These are phyloP conservation scores for Atrina japonica DNA, from an alignment of 2,888 invertebrate genomes.

Conservation along the genomic window DNA sequence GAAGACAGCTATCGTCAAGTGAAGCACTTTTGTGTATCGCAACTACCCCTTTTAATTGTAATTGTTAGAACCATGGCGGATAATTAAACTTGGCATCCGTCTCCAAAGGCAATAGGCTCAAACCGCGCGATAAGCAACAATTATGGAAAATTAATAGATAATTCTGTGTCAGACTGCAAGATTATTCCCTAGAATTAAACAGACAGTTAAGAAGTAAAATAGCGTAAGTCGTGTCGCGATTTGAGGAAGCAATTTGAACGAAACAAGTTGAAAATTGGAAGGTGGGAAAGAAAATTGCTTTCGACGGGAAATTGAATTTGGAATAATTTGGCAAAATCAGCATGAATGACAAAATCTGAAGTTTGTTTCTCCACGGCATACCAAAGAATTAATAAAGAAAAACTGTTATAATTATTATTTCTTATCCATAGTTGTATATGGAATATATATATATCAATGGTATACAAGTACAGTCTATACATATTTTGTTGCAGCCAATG, in stretches of 20 bases:
- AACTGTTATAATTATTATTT: no score
- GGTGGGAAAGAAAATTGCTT: slow-evolving; percentile 1
- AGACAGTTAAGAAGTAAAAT: slow-evolving; percentile 4
- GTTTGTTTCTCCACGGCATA: no score
- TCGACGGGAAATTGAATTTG: slow-evolving; percentile 33
- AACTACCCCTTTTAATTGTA: slow-evolving; percentile 10
- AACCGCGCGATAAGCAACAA: slow-evolving; percentile 26
- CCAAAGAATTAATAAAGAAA: no score
- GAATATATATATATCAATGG: no score
- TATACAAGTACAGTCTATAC: no score
- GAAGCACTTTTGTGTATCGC: neutral
- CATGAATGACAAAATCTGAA: slow-evolving; percentile 15
- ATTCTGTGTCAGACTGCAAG: slow-evolving; percentile 31
- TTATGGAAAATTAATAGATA: slow-evolving; percentile 37
- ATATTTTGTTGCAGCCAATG: no score
- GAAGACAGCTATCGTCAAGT: neutral
- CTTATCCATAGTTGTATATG: no score
- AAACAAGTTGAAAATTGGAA: slow-evolving; percentile 31
- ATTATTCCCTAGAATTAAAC: slow-evolving; percentile 18
- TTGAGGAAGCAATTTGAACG: slow-evolving; percentile 28
- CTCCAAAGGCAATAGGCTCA: slow-evolving; percentile 20
- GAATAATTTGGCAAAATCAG: slow-evolving; percentile 32
- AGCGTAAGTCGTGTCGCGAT: slow-evolving; percentile 4
- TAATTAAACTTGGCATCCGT: slow-evolving; percentile 18
- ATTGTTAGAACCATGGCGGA: neutral